A percentile compares a stretch with the other conserved stretches of the same genome.
Conservation (phyloP, 2,113 vertebrate genomes). For the Gymnocephalus cernua region DNA sequence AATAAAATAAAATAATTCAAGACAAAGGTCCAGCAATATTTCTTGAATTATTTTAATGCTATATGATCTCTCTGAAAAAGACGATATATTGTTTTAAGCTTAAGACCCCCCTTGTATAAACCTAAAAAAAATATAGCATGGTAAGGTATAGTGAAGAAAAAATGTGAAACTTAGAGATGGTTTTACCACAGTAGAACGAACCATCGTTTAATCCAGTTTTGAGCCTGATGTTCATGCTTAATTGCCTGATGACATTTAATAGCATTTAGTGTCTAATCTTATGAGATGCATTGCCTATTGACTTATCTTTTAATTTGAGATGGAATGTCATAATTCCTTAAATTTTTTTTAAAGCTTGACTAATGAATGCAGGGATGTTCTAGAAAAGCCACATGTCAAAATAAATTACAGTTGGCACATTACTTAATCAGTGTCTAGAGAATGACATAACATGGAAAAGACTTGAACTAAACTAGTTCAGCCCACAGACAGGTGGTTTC, state of each 20-base stretch:
- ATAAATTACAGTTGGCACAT: not conserved
- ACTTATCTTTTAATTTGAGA: not conserved
- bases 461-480: not conserved
- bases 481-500: not conserved
- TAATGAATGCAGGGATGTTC: not conserved
- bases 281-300: not conserved
- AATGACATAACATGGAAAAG: not conserved
- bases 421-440: not conserved
- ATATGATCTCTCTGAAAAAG: not conserved
- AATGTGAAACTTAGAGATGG: not conserved
- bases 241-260: not conserved
- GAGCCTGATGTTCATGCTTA: not conserved
- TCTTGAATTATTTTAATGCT: not conserved
- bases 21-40: not conserved
- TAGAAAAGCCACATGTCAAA: not conserved
- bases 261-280: not conserved
- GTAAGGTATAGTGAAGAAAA: not conserved
- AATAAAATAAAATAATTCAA: too few species aligned
- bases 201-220: not conserved
- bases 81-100: not conserved
- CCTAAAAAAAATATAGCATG: not conserved
- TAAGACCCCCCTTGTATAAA: not conserved
- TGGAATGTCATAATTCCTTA: not conserved
- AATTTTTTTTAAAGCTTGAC: not conserved
- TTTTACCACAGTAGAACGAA: not conserved